phyloP scores from a whole-genome alignment of 1,140 invertebrate species.

The Brachionus sp. region DNA sequence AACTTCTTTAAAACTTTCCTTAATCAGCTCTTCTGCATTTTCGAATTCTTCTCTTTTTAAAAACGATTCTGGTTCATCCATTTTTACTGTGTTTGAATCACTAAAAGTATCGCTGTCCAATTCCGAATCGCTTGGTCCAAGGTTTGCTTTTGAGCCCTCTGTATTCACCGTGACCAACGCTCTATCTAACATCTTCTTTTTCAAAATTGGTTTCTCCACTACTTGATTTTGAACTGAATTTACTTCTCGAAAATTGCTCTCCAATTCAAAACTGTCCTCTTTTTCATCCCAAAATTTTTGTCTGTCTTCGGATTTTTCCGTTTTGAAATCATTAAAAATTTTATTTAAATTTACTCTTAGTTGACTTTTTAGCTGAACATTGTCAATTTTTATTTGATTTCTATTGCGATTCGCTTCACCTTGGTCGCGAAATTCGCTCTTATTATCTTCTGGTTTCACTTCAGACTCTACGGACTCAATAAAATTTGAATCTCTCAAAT shows the following conservation, averaged over 20 bases:
- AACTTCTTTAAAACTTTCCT: background rate
- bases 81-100: background rate
- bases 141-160: background rate
- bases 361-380: background rate
- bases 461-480: background rate
- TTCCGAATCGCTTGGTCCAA: background rate
- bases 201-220: background rate
- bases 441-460: background rate
- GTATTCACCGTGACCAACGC: background rate
- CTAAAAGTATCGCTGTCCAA: background rate
- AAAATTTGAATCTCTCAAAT: background rate
- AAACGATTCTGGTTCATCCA: background rate
- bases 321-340: too few species aligned
- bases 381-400: background rate
- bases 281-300: background rate
- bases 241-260: background rate
- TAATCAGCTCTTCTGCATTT: background rate
- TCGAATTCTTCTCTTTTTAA: background rate
- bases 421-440: background rate
- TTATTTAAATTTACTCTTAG: too few species aligned
- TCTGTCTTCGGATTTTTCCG: background rate
- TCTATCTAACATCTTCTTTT: background rate
- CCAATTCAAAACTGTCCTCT: background rate
- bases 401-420: background rate
- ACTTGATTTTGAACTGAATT: background rate